Percentiles rank a stretch among this genome's conserved stretches.
Conservation (phyloP, 2,888 invertebrate species). For the Tiphia femorata region DNA sequence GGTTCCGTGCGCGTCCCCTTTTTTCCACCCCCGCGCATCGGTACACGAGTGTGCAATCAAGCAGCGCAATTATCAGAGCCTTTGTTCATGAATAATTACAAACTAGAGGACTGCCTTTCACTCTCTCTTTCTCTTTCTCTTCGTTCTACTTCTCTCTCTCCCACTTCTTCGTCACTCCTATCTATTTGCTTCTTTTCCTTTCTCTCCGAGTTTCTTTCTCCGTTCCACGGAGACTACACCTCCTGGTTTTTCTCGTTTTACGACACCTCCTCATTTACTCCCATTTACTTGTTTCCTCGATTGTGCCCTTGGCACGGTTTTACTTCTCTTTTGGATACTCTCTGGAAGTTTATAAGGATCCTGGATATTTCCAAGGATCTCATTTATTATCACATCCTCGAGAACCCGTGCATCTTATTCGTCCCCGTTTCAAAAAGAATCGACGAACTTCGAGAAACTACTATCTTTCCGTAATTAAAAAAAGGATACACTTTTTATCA, state of each 20-base stretch:
- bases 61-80: conserved; percentile 63
- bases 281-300: conserved; percentile 30
- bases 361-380: too few species aligned
- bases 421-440: too few species aligned
- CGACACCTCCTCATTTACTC: conserved; percentile 33
- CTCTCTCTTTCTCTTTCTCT: conserved; percentile 3
- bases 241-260: conserved; percentile 5
- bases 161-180: background rate
- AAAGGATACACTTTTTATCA: too few species aligned
- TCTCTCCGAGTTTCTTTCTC: conserved; percentile 16
- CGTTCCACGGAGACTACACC: conserved; percentile 5
- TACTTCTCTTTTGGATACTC: too few species aligned
- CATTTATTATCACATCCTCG: too few species aligned
- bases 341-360: too few species aligned
- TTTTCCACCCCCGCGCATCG: conserved; percentile 53
- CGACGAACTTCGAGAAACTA: too few species aligned
- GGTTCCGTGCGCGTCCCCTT: too few species aligned
- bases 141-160: background rate
- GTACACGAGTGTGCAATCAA: conserved; percentile 62
- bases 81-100: conserved; percentile 66
- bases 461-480: too few species aligned
- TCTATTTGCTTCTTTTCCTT: conserved; percentile 4
- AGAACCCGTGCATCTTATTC: too few species aligned
- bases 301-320: too few species aligned
- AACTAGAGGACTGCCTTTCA: conserved; percentile 48